Base-by-base conservation (phyloP, 2,888 invertebrate genomes). In the Cryptus viduatorius region DNA sequence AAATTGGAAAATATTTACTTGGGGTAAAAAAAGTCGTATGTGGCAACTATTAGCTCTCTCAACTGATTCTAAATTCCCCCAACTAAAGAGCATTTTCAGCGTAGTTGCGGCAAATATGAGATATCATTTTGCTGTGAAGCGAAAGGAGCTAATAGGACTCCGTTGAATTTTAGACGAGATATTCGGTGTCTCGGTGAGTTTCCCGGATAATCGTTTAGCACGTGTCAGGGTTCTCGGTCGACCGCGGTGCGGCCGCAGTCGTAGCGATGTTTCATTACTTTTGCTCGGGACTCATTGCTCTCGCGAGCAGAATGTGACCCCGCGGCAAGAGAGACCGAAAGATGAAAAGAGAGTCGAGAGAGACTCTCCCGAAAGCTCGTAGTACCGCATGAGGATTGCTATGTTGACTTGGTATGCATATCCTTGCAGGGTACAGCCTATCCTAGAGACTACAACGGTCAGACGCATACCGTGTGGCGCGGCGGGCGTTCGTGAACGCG, bases 261-360 rank as follows among this genome's bases (percentile, higher is more conserved):
- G 31, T 42, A 64, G 48, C 69, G 50, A 71, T 69, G 78, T 82
- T 82, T 78, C 77, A 64, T 77, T 78, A 69, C 82, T 61, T 82
- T 78, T 78, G 48, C 44, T 37, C 1, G 4, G 14, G 42, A 64
- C 64, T 46, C 68, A 82, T 61, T 48, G 76, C 46, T 42, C 42
- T 53, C 65, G 16, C 44, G 31, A 44, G 44, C 8, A n/a, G 5
- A 19, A 53, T 31, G 29, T 14, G 14, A 24, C n/a, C 14, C 73
- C 7, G 37, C 24, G 42, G 37, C n/a, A 75, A 46, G 29, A 42
- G 44, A 31, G 16, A 19, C 37, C 31, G 14, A 46, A 64, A 37
- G 10, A 46, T 19, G 37, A 31, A 48, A 4, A 29, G 46, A 59
- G 56, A 4, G 37, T 16, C 31, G 16, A 48, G 48, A 61, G 46